Base-by-base conservation (phyloP, 1,140 invertebrate genomes). In the Trichomalopsis sarcophagae region DNA sequence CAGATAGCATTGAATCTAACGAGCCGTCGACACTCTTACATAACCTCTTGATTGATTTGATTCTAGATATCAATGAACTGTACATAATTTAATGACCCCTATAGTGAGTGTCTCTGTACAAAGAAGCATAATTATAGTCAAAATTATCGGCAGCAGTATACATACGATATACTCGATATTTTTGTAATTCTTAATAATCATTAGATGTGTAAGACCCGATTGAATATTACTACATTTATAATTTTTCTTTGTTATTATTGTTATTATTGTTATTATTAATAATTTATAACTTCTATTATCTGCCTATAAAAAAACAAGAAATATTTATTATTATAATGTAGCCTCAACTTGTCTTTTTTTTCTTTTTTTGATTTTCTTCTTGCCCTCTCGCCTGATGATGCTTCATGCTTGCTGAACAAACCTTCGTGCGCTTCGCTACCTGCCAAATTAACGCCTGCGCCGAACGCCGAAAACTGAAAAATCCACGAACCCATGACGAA, bases 361-460 rank as follows among this genome's bases (percentile, higher is more conserved):
- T 93, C 90, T 93, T 93, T 93, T 93, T 93, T 93, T 93, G 91
- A 93, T 93, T 93, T 93, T 93, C 92, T 93, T 93, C 92, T 93
- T 93, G 93, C 92, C 93, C 92, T 93, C 92, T 93, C 92, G 93
- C 93, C 91, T 94, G 93, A 93, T 91, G 93, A 94, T 93, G 92
- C 93, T 94, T 93, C 93, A 94, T 93, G 92, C 92, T 93, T 93
- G 93, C 93, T 94, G 92, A 93, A 93, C 87, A 87, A 88, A 92
- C 91, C 92, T 93, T 89, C 91, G 91, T 93, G 89, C 91, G 93
- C 93, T 93, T 93, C 93, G 93, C 93, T 93, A 93, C 91, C 92
- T 92, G 92, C 92, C 92, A 93, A 91, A 93, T 93, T 93, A 93
- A 93, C 92, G 91, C 92, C 92, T 93, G 91, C 90, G 86, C 87